Conservation (phyloP, 2,888 invertebrate genomes). For the Gastrophysa polygoni region DNA sequence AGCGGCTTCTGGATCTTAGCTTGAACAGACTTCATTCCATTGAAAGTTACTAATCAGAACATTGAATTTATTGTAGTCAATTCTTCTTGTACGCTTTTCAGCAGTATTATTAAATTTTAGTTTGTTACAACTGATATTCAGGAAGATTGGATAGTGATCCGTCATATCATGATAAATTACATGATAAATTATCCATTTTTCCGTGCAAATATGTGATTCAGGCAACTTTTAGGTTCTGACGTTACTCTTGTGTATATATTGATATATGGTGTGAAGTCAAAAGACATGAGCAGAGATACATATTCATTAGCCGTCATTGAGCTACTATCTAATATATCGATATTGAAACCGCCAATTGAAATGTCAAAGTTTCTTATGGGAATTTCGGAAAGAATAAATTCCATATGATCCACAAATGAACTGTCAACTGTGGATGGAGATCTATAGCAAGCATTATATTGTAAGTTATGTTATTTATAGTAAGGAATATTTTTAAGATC, state of each 20-base stretch:
- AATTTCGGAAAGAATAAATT: background rate
- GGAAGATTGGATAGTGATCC: background rate
- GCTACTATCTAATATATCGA: background rate
- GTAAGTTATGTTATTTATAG: too few species aligned
- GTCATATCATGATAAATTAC: background rate
- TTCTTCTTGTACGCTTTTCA: background rate
- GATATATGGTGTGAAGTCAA: background rate
- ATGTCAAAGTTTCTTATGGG: background rate
- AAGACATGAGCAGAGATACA: background rate
- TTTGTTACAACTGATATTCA: background rate
- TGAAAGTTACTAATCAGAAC: background rate
- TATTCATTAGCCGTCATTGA: background rate
- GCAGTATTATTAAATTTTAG: background rate
- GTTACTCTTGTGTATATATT: background rate
- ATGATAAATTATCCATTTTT: background rate
- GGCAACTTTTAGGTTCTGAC: background rate
- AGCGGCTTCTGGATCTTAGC: background rate
- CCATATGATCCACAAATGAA: background rate
- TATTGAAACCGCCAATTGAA: background rate
- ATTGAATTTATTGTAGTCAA: background rate
- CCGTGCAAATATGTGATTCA: background rate
- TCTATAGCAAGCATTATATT: background rate
- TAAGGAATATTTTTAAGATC: too few species aligned
- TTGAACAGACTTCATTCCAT: background rate
- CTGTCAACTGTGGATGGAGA: background rate